Conservation (phyloP, 2,797 vertebrate genomes). For the Pipistrellus kuhlii region DNA sequence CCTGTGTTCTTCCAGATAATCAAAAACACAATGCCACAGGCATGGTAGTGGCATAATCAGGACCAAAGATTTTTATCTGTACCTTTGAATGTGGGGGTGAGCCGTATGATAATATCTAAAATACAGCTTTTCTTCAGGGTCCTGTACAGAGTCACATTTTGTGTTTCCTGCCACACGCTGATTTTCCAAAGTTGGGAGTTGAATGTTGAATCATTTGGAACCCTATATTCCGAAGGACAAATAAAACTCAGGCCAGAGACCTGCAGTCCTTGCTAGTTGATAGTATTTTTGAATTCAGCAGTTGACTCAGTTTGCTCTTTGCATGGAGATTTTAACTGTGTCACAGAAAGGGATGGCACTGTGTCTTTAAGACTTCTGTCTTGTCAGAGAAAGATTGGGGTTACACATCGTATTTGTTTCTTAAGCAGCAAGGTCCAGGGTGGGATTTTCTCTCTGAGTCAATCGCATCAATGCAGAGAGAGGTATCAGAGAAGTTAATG, state of each 20-base stretch:
- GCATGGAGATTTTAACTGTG: constrained; percentile 17
- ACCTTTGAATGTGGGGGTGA: background rate
- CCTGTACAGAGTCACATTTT: background rate
- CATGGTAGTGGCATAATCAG: background rate
- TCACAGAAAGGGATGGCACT: background rate
- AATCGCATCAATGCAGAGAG: background rate
- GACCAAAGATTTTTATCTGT: background rate
- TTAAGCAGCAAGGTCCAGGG: background rate
- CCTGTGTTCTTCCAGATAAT: background rate
- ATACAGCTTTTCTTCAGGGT: background rate
- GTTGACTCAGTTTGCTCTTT: background rate
- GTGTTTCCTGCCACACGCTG: background rate
- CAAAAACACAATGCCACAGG: background rate
- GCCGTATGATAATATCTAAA: background rate
- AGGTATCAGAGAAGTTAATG: background rate
- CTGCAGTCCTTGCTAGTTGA: background rate
- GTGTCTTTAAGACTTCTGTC: background rate
- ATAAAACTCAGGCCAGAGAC: background rate
- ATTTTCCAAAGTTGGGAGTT: background rate
- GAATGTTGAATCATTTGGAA: background rate
- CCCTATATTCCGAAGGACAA: background rate
- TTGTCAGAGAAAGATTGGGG: background rate
- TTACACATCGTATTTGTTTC: background rate
- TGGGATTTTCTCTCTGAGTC: background rate
- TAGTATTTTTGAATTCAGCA: background rate